Base-by-base conservation (phyloP, 2,888 invertebrate genomes). In the Ditula angustiorana region DNA sequence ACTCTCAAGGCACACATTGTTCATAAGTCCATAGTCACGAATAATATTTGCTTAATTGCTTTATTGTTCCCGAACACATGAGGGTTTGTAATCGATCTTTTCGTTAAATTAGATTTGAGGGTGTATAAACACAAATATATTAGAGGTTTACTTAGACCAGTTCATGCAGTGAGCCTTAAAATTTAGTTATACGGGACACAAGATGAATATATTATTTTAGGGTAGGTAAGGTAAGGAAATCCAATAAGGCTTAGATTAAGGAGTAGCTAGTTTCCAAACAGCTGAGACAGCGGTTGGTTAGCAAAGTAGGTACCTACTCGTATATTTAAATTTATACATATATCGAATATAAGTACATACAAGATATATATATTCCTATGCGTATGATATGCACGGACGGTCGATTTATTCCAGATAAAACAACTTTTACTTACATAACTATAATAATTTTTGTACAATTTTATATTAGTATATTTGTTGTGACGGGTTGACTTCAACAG, bases 11-110 rank as follows among this genome's bases (percentile, higher is more conserved):
- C 68, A 53, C 57, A 58, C 28, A 63, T 56, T 61, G 61, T 52
- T 67, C 64, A 58, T 58, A 55, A 67, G 61, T 69, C 63, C 61
- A 61, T 69, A 65, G 67, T 62, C 61, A 65, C 61, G 67, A 59
- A 63, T 66, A 67, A 50, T 69, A 66, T 69, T 75, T 72, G 70
- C 71, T 74, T 76, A 76, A 73, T 75, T 69, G 69, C 76, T 74
- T 74, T 73, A 72, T 71, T 70, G 71, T 71, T 72, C 56, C 68
- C 61, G 61, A 70, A 72, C 59, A 69, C 69, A 67, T 67, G 71
- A 69, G 74, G 71, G 67, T 66, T 55, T 60, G 60, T 53, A 64
- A 64, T 64, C 64, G 64, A 76, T 74, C 70, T 61, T 52, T 57
- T 52, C 50, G 58, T 71, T 61, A 58, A 68, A 69, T 69, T 66